Base-by-base conservation (phyloP, 2,797 vertebrate species). In the Microtus agrestis region DNA sequence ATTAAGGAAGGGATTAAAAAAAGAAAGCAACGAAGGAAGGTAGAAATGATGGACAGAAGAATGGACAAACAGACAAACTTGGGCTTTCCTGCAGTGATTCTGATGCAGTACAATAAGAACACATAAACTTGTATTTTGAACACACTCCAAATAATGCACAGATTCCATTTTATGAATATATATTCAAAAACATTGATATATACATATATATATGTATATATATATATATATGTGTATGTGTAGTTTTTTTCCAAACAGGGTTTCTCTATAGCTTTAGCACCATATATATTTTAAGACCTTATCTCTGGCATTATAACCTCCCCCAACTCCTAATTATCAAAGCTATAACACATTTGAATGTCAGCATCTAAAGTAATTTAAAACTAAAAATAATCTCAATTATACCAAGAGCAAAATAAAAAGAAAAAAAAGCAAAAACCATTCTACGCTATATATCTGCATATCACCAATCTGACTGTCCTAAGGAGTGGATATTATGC, bases 51-150 rank as follows among this genome's bases (percentile, higher is more conserved):
- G n/a, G 17, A 37, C 5, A 56, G 56, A 21, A 56, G 56, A 56
- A 56, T 21, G 69, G n/a, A 73, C 11, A 34, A 51, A n/a, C 19
- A 63, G 7, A 29, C 14, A 78, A 48, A 61, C 48, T 46, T 74
- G 29, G 56, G 14, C 31, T 94, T 63, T 46, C 8, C 59, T 48
- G 3, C 37, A 85, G 29, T 79, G 19, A 87, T 65, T 80, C 25
- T 77, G 77, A 92, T 59, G 95, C 61, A 86, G 15, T 67, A 2
- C 14, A 59, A 3, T 19, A 46, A 5, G 2, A 13, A 11, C 15
- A 7, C 17, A 56, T 21, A 25, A 67, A 87, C 84, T 8, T 91
- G 51, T 48, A 79, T 67, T 95, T 88, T 82, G 80, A 95, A 87
- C 63, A 93, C 6, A 89, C 2, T 87, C 29, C 82, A n/a, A 76